Evolutionary conservation across 2,797 vertebrate species (phyloP), one percentile per base, ranked within the genome.

Genomic region (Nannoperca australis): DNA sequence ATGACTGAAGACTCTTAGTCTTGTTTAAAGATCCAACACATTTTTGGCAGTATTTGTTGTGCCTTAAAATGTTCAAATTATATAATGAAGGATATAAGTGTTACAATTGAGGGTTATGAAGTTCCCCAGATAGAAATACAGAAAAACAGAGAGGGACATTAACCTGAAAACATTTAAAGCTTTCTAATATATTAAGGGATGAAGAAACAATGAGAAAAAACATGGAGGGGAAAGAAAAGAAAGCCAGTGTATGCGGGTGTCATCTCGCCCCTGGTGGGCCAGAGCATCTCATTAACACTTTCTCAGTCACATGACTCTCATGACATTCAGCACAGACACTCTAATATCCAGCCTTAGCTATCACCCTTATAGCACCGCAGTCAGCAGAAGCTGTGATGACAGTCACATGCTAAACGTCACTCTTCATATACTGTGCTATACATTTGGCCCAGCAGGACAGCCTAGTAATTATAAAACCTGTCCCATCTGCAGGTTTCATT

Each of bases 241-340:
- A 55, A 59, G 1, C 4, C 18, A 13, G 18, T 44, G n/a, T n/a
- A 36, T 3, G 1, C 22, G 13, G 11, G 44, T 15, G 20, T 65
- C 36, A 20, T 73, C 24, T 45, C 27, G 22, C 27, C 30, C 8
- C 45, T n/a, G 38, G 6, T 58, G 17, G 55, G 20, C 9, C 18
- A 22, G 59, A 36, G 51, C 61, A 42, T 58, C 38, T 53, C 18
- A 7, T 67, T 70, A 65, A 76, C 50, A 18, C 67, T 67, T 60
- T 73, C 42, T 70, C 22, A 42, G 70, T 62, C 83, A 82, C 73
- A 71, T 49, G 38, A 71, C 11, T 49, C 63, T 51, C n/a, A n/a
- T 73, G 76, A 66, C 64, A 68, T 82, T 85, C 24, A 65, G 18
- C 59, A 70, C 55, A 82, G 58, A 53, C 0, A 0, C 34, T 71